These are phyloP conservation scores for Xylota sylvarum DNA, from an alignment of 2,888 invertebrate genomes.

Conservation along the genomic window DNA sequence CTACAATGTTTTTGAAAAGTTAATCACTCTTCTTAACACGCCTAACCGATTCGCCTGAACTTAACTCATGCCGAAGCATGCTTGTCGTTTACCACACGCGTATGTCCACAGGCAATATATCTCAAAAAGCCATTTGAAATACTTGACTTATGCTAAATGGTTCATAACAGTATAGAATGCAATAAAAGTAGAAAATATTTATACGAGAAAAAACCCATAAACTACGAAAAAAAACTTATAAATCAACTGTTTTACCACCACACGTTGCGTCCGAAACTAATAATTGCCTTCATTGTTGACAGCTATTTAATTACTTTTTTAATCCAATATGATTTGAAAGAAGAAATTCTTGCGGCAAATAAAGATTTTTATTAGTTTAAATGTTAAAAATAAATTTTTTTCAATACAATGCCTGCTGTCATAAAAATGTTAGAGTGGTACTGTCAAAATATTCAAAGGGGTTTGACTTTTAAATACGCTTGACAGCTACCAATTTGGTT, in stretches of 20 bases:
- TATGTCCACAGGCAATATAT: not conserved
- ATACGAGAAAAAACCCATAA: not conserved
- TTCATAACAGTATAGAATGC: not conserved
- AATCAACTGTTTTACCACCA: not conserved
- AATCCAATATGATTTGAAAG: not conserved
- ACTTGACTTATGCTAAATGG: not conserved
- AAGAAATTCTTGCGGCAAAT: not conserved
- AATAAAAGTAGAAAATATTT: not conserved
- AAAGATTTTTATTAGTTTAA: not conserved
- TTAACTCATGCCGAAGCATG: too few relatives aligned
- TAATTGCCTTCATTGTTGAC: not conserved
- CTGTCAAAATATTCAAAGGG: not conserved
- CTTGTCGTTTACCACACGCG: too few relatives aligned
- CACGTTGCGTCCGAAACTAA: not conserved
- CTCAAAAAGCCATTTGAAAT: not conserved
- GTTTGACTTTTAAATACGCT: not conserved
- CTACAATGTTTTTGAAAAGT: too few relatives aligned
- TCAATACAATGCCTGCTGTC: not conserved
- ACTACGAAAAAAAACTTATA: not conserved
- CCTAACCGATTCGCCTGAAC: too few relatives aligned
- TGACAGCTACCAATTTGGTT: not conserved
- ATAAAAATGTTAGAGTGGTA: not conserved
- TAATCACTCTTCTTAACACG: too few relatives aligned
- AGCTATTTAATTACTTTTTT: not conserved
- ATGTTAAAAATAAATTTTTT: not conserved